Evolutionary conservation across 2,797 vertebrate genomes (phyloP).

Genomic region (Distichodus sexfasciatus): DNA sequence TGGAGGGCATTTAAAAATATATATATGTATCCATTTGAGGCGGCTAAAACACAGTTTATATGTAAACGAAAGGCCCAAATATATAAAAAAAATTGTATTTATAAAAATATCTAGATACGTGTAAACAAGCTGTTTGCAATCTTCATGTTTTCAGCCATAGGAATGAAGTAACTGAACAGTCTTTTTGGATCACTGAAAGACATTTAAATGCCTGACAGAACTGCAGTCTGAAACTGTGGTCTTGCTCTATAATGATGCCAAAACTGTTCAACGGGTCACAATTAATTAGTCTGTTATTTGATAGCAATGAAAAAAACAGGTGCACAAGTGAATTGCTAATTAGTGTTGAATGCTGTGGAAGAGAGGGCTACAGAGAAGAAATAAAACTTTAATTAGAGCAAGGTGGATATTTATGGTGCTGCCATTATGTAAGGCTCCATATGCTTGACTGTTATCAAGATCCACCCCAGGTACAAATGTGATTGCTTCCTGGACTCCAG

Average conservation of each 20-base stretch:
- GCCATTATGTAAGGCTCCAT: constrained; percentile 46
- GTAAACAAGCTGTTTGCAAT: too few relatives aligned
- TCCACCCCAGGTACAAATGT: not conserved
- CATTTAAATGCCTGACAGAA: not conserved
- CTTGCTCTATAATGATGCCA: constrained; percentile 20
- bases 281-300: constrained; percentile 64
- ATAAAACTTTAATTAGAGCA: constrained; percentile 61
- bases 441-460: constrained; percentile 26
- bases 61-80: too few relatives aligned
- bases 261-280: constrained; percentile 63
- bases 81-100: too few relatives aligned
- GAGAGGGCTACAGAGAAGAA: constrained; percentile 17
- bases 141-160: too few relatives aligned
- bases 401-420: constrained; percentile 63
- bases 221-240: constrained; percentile 1
- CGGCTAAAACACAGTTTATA: too few relatives aligned
- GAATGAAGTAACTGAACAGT: too few relatives aligned
- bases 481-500: not conserved
- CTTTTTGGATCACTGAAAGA: not conserved
- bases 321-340: constrained; percentile 75
- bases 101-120: too few relatives aligned
- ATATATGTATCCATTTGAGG: too few relatives aligned
- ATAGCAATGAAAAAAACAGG: constrained; percentile 70
- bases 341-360: constrained; percentile 50
- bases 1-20: too few relatives aligned